A percentile compares a stretch with the other conserved stretches of the same genome.
phyloP scores from a whole-genome alignment of 1,140 invertebrate species.

The Zaprionus capensis region DNA sequence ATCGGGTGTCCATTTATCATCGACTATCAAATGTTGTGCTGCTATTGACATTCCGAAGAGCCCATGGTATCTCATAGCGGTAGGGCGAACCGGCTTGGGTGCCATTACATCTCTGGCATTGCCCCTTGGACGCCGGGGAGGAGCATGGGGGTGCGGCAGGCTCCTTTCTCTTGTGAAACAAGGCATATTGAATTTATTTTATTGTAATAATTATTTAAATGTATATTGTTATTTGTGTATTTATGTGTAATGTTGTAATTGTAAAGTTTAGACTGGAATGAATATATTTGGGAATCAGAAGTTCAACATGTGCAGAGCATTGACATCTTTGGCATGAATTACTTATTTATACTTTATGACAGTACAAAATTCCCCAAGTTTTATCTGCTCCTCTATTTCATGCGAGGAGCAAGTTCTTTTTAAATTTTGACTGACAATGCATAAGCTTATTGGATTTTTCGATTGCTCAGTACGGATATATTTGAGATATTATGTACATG shows the following conservation, averaged over 20 bases:
- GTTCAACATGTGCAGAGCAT: too few relatives aligned
- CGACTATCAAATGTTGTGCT: constrained; percentile 66
- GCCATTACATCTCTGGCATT: constrained; percentile 43
- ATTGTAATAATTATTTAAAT: background rate
- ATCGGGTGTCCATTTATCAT: constrained; percentile 68
- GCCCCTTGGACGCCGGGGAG: background rate
- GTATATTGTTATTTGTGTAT: background rate
- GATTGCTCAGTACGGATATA: too few relatives aligned
- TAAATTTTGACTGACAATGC: too few relatives aligned
- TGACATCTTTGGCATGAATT: too few relatives aligned
- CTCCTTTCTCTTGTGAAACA: constrained; percentile 19
- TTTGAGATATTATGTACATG: too few relatives aligned
- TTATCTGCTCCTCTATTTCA: too few relatives aligned
- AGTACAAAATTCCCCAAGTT: too few relatives aligned
- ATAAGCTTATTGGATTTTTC: too few relatives aligned
- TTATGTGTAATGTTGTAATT: background rate
- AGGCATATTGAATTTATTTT: constrained; percentile 24
- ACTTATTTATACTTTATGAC: too few relatives aligned
- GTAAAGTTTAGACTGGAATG: too few relatives aligned
- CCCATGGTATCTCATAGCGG: constrained; percentile 64
- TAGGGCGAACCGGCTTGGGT: constrained; percentile 74
- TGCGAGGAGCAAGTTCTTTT: too few relatives aligned
- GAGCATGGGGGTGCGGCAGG: background rate
- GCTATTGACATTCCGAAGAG: constrained; percentile 69
- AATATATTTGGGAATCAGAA: too few relatives aligned